phyloP scores from a whole-genome alignment of 2,113 vertebrate species.

The Edolisoma coerulescens region DNA sequence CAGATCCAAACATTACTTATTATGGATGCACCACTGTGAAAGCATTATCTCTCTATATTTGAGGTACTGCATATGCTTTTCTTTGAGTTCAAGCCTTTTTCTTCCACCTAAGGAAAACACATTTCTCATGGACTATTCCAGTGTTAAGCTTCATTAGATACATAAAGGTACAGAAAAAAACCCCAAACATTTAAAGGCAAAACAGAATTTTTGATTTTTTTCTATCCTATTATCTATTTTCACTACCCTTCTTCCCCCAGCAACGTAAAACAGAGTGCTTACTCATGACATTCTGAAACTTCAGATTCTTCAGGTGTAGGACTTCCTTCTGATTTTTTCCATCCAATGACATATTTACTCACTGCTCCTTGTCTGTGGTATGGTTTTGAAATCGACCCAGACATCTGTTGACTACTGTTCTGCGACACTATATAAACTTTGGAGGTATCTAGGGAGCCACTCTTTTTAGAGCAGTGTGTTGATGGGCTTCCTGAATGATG shows the following conservation, averaged over 20 bases:
- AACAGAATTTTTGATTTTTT: not conserved
- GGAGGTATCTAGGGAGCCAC: conserved; percentile 86
- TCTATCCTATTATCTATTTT: not conserved
- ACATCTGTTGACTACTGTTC: conserved; percentile 68
- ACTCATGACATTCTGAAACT: conserved; percentile 85
- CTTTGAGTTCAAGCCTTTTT: not conserved
- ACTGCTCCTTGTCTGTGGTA: conserved; percentile 78
- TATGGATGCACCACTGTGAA: not conserved
- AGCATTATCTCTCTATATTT: not conserved
- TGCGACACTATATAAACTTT: conserved; percentile 91
- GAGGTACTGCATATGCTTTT: not conserved
- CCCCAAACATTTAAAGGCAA: not conserved
- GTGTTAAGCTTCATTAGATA: not conserved
- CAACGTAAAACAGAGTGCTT: conserved; percentile 30
- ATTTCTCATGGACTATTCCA: not conserved
- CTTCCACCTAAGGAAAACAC: not conserved
- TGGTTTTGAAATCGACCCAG: conserved; percentile 77
- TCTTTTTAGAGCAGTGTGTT: conserved; percentile 81
- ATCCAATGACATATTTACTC: conserved; percentile 79
- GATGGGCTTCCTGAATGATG: conserved; percentile 91
- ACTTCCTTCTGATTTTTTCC: conserved; percentile 82
- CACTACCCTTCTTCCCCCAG: not conserved
- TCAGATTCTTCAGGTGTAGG: conserved; percentile 84
- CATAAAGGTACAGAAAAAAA: not conserved
- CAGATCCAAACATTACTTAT: not conserved